Evolutionary conservation across 2,888 invertebrate species (phyloP).

Genomic region (Teleiodes luculella): DNA sequence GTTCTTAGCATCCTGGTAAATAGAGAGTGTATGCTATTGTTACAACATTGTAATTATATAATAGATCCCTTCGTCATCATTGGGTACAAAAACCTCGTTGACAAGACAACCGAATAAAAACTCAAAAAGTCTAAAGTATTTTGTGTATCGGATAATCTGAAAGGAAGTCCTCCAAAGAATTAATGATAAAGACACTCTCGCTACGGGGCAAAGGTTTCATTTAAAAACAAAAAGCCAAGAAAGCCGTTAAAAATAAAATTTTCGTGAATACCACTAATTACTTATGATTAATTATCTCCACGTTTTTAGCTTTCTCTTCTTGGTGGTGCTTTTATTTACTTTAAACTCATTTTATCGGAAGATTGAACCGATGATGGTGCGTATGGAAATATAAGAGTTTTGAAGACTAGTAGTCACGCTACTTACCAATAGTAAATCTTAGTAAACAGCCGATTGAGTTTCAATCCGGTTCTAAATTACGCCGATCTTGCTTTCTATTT

Average conservation of each 20-base stretch:
- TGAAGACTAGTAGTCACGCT: conserved; percentile 41
- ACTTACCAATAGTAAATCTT: conserved; percentile 41
- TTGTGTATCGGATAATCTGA: too few relatives aligned
- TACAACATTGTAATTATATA: too few relatives aligned
- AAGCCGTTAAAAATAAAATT: background rate
- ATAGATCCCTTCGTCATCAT: too few relatives aligned
- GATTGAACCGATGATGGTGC: background rate
- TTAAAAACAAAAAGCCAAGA: background rate
- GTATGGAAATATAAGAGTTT: background rate
- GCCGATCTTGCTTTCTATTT: conserved; percentile 48
- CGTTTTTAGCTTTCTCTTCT: background rate
- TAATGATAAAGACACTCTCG: background rate
- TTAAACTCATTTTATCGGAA: background rate
- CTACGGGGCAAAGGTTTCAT: background rate
- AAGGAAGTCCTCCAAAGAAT: background rate
- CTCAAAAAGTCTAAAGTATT: too few relatives aligned
- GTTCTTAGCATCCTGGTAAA: conserved; percentile 43
- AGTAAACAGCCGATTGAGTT: conserved; percentile 32
- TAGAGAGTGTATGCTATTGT: conserved; percentile 29
- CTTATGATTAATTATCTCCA: conserved; percentile 2
- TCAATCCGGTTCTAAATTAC: conserved; percentile 45
- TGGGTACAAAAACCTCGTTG: too few relatives aligned
- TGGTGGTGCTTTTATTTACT: background rate
- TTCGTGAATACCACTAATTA: background rate
- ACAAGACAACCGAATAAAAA: too few relatives aligned